phyloP scores from a whole-genome alignment of 2,113 vertebrate genomes.

The Odobenus rosmarus region DNA sequence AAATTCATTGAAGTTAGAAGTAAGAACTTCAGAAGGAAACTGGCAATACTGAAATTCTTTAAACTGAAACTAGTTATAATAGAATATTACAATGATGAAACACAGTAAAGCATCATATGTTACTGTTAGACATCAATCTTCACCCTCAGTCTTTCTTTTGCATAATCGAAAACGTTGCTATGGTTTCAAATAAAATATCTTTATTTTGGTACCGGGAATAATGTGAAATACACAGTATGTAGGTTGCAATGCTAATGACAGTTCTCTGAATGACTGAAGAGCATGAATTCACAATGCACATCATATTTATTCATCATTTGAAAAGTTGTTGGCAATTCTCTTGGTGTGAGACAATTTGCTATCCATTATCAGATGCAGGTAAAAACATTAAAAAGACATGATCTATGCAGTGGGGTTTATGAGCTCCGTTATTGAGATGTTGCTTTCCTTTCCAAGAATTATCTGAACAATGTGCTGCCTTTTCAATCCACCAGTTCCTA shows the following conservation, averaged over 20 bases:
- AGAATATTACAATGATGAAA: constrained; percentile 5
- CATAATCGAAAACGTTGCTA: constrained; percentile 42
- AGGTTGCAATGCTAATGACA: constrained; percentile 40
- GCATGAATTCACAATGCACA: constrained; percentile 3
- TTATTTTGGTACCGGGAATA: constrained; percentile 65
- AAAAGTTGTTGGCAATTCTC: constrained; percentile 34
- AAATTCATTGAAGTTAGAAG: neutral
- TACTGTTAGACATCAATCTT: constrained; percentile 10
- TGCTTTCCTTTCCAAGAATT: neutral
- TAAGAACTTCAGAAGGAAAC: neutral
- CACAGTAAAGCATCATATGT: neutral
- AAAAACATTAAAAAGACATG: neutral
- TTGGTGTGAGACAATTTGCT: constrained; percentile 44
- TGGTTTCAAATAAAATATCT: constrained; percentile 58
- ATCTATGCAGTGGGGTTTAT: neutral
- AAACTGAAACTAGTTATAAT: constrained; percentile 29
- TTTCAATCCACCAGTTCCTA: neutral
- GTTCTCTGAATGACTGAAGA: constrained; percentile 56
- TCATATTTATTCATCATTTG: constrained; percentile 58
- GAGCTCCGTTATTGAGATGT: neutral
- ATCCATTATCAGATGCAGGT: neutral
- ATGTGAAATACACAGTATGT: constrained; percentile 49
- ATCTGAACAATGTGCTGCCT: fast-evolving
- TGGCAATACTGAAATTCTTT: neutral
- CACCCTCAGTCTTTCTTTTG: constrained; percentile 17